phyloP scores from a whole-genome alignment of 2,113 vertebrate species.

The Cyanoderma ruficeps region DNA sequence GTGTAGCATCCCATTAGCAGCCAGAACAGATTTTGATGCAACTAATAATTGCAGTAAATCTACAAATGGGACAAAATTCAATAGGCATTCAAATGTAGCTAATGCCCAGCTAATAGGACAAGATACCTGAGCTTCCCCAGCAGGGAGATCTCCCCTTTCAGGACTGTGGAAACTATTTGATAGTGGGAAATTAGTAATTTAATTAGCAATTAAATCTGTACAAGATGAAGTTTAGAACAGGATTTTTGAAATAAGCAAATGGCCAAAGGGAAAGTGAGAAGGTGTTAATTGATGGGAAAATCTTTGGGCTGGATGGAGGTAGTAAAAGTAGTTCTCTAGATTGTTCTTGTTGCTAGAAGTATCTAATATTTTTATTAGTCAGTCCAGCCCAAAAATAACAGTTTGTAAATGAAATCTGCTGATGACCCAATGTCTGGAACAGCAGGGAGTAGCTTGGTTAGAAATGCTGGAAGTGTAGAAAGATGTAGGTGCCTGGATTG shows the following conservation, averaged over 20 bases:
- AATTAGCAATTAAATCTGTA: not conserved
- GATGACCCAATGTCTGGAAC: conserved; percentile 41
- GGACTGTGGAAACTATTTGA: not conserved
- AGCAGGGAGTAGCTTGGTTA: not conserved
- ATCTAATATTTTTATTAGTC: not conserved
- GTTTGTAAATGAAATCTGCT: not conserved
- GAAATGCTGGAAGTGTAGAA: not conserved
- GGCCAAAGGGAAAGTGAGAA: not conserved
- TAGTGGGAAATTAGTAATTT: not conserved
- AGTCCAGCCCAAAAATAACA: conserved; percentile 17
- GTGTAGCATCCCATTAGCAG: not conserved
- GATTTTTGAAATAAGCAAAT: not conserved
- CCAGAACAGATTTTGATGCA: not conserved
- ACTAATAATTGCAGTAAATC: not conserved
- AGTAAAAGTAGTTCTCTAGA: not conserved
- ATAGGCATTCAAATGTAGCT: not conserved
- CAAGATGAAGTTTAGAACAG: not conserved
- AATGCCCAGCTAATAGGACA: not conserved
- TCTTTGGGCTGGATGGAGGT: not conserved
- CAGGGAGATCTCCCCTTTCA: not conserved
- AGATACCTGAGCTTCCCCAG: not conserved
- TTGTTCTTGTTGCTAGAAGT: not conserved
- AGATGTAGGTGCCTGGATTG: not conserved
- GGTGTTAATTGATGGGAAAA: not conserved
- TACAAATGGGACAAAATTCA: not conserved